Conservation (phyloP, 2,113 vertebrate species). For the Poeciliopsis prolifica region DNA sequence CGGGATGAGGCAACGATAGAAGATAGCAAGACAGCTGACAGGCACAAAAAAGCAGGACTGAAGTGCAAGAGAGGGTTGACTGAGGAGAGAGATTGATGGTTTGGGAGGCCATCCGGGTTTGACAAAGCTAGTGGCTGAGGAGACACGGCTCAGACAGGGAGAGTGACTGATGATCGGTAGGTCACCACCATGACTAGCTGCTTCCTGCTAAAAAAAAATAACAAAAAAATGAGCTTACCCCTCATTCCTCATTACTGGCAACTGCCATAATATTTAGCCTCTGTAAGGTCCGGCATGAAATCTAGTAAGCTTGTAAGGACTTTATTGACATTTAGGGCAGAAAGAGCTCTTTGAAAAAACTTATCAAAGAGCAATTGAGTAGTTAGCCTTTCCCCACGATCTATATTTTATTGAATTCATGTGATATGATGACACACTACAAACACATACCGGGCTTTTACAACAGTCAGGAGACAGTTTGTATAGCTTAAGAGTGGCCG, state of each 20-base stretch:
- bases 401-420: conserved; percentile 12
- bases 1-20: conserved; percentile 41
- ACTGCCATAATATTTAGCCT: conserved; percentile 70
- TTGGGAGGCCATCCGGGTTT: conserved; percentile 31
- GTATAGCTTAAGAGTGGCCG: conserved; percentile 5
- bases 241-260: conserved; percentile 72
- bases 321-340: conserved; percentile 47
- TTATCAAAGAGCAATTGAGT: conserved; percentile 27
- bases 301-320: conserved; percentile 61
- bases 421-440: conserved; percentile 32
- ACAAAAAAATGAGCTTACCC: conserved; percentile 5
- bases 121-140: conserved; percentile 54
- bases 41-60: conserved; percentile 4
- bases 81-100: conserved; percentile 59
- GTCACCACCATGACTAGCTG: conserved; percentile 60
- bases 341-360: conserved; percentile 64
- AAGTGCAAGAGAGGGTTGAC: neutral
- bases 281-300: conserved; percentile 64
- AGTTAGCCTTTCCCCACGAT: conserved; percentile 40
- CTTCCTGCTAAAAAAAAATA: conserved; percentile 60
- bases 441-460: conserved; percentile 3
- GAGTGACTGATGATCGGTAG: conserved; percentile 69
- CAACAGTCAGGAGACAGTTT: neutral
- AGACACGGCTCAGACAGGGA: conserved; percentile 47
- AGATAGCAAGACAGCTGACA: conserved; percentile 12